phyloP scores from a whole-genome alignment of 1,140 invertebrate genomes.

The Drosophila lacertosa region DNA sequence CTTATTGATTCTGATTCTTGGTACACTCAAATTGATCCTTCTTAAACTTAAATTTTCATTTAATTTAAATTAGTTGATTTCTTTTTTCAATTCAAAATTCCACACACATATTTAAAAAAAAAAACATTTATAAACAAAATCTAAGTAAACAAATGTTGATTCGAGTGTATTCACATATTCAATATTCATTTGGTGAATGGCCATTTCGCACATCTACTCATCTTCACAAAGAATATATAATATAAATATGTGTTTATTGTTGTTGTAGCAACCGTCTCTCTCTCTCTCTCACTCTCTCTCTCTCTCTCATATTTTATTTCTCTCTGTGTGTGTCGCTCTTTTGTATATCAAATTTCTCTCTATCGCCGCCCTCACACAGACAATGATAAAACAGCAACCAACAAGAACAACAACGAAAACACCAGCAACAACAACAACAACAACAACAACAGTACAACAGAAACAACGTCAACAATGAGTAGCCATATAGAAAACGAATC shows the following conservation, averaged over 20 bases:
- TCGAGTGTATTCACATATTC: constrained; percentile 1
- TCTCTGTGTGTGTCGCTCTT: constrained; percentile 40
- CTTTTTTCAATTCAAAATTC: too few species aligned
- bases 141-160: background rate
- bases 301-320: constrained; percentile 37
- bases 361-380: constrained; percentile 60
- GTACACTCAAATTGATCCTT: too few species aligned
- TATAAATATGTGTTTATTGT: constrained; percentile 39
- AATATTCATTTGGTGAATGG: constrained; percentile 38
- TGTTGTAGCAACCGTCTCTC: constrained; percentile 47
- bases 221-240: constrained; percentile 8
- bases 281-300: constrained; percentile 35
- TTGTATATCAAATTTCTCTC: constrained; percentile 50
- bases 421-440: constrained; percentile 17
- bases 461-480: constrained; percentile 17
- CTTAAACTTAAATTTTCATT: too few species aligned
- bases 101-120: background rate
- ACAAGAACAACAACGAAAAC: constrained; percentile 22
- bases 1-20: too few species aligned
- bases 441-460: constrained; percentile 20
- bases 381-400: constrained; percentile 41
- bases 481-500: constrained; percentile 33
- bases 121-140: background rate
- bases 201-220: constrained; percentile 16
- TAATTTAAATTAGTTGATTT: too few species aligned